Evolutionary conservation across 2,888 invertebrate species (phyloP), one percentile per base, ranked within the genome.

Genomic region (Graphium colonna): DNA sequence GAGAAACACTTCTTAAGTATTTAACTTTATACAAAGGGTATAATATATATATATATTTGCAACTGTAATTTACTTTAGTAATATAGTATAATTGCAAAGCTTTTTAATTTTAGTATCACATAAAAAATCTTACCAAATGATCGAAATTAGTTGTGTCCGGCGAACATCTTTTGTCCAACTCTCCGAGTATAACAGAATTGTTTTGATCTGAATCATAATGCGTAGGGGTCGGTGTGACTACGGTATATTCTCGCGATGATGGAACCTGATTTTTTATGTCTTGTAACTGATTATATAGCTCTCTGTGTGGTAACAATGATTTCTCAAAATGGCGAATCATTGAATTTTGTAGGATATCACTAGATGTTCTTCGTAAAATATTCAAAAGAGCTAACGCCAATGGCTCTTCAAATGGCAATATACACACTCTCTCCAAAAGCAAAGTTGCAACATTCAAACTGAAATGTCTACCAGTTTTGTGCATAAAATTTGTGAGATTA

Each of bases 91-190:
- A n/a, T n/a, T n/a, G n/a, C n/a, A n/a, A n/a, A n/a, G n/a, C n/a
- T n/a, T n/a, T n/a, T n/a, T n/a, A n/a, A n/a, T n/a, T n/a, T n/a
- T n/a, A n/a, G n/a, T n/a, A n/a, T n/a, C n/a, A n/a, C n/a, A n/a
- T n/a, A 18, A 54, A 48, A 8, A 17, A 3, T 73, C 84, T 82
- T 60, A 87, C 86, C 75, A 65, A 44, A 50, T 53, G 67, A 47
- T 84, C 82, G 41, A 73, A 52, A 48, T 79, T 73, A 1, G 84
- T 79, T 0, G 85, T 79, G 36, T 85, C 82, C 0, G 83, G 84
- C 13, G 83, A 82, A 1, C 51, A 58, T 51, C 62, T 51, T 4
- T 50, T 52, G 17, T 57, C 51, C 15, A 52, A 59, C 8, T 65
- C 60, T 1, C 31, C 16, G 26, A 47, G 41, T 7, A 28, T 13